Conservation (phyloP, 2,113 vertebrate genomes). For the Macroglossus sobrinus region DNA sequence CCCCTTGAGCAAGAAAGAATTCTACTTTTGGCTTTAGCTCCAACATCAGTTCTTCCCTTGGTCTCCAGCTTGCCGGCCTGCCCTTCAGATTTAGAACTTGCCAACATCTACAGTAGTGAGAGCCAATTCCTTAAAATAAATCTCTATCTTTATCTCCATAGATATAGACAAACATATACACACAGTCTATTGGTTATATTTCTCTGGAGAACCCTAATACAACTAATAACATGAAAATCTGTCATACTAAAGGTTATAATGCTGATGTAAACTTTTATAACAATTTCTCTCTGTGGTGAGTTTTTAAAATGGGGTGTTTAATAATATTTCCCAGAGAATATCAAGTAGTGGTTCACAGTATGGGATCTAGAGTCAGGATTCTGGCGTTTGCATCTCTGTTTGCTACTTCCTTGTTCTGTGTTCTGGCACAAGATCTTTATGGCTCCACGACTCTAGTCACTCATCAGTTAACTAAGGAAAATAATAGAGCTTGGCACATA, state of each 20-base stretch:
- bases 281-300: not conserved
- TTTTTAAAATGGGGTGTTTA: not conserved
- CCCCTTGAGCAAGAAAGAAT: not conserved
- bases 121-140: not conserved
- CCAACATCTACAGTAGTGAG: not conserved
- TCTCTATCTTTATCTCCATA: not conserved
- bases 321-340: not conserved
- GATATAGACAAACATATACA: not conserved
- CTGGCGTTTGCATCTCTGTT: not conserved
- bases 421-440: not conserved
- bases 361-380: not conserved
- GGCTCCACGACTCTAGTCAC: not conserved
- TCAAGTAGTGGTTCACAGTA: not conserved
- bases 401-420: not conserved
- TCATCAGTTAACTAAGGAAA: not conserved
- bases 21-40: not conserved
- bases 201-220: not conserved
- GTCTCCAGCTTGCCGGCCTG: not conserved
- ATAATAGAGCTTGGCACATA: not conserved
- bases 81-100: not conserved
- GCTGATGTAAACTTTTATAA: not conserved
- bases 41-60: not conserved
- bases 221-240: not conserved
- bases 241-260: not conserved
- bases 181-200: not conserved